Evolutionary conservation across 2,888 invertebrate species (phyloP), one percentile per base, ranked within the genome.

Genomic region (Nebria brevicollis): DNA sequence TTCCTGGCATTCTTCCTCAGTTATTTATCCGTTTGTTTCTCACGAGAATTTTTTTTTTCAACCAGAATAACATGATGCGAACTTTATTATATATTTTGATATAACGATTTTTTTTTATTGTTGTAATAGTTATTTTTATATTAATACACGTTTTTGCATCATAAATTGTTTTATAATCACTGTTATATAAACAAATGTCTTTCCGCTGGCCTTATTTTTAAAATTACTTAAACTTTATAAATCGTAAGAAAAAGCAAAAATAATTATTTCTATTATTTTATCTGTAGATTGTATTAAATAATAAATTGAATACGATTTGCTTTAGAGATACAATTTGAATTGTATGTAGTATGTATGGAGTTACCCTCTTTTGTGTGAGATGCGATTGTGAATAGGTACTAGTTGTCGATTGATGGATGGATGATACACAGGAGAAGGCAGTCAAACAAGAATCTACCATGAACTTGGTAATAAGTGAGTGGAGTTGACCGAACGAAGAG

Each of bases 401-500:
- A 13, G 54, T 11, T 54, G 54, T 13, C 34, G 34, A 34, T 34
- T 34, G 34, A 34, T 34, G 34, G 34, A 34, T 34, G 34, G 34
- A 34, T 34, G 34, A 34, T 34, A 34, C 34, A 34, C 8, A 13
- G 54, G 54, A 54, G 54, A 54, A 54, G 54, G 54, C 54, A 54
- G 54, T 54, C 54, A 54, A 54, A 54, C 54, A 54, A 54, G 54
- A 54, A 54, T 54, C 54, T 54, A 54, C 54, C 13, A 54, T 54
- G 54, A 54, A 54, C 54, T 54, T 54, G 54, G 54, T 54, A 54
- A 54, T 54, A 54, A 54, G 54, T 54, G 54, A 54, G 34, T 34
- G 34, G 25, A 25, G 70, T 34, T 70, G 70, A 26, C 25, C 70
- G 70, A 70, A 70, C 70, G 34, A 70, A 34, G 34, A 70, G 70